Conservation (phyloP, 2,113 vertebrate genomes). For the Vimba vimba region DNA sequence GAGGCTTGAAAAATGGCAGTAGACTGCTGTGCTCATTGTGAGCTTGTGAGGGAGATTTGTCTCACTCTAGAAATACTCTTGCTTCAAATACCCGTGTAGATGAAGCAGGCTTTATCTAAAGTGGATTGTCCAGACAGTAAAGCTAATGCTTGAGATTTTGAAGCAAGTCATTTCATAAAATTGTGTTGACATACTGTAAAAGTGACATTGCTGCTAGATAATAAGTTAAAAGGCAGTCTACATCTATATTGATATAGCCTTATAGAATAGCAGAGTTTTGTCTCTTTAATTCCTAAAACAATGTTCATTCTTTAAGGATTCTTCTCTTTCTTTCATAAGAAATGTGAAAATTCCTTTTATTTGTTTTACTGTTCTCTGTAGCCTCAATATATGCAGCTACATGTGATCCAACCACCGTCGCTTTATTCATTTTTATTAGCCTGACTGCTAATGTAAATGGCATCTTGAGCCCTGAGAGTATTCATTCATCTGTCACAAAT, state of each 20-base stretch:
- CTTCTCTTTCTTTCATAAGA: not conserved
- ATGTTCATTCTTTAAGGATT: not conserved
- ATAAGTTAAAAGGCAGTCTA: not conserved
- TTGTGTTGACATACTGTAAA: not conserved
- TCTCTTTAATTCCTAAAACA: not conserved
- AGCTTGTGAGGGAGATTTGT: slow-evolving; percentile 21
- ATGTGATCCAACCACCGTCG: not conserved
- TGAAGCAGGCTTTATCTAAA: slow-evolving; percentile 1
- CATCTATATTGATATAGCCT: not conserved
- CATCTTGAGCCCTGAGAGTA: slow-evolving; percentile 51
- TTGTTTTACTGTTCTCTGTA: slow-evolving; percentile 20
- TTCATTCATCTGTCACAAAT: slow-evolving; percentile 56
- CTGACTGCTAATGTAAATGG: slow-evolving; percentile 53
- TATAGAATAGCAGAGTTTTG: not conserved
- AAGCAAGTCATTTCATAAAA: not conserved
- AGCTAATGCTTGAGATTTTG: not conserved
- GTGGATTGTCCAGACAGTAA: not conserved
- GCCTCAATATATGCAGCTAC: slow-evolving; percentile 48
- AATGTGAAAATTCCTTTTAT: not conserved
- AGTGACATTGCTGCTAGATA: not conserved
- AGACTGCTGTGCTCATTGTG: not conserved
- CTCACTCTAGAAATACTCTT: slow-evolving; percentile 17
- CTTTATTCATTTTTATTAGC: slow-evolving; percentile 51
- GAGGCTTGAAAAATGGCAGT: slow-evolving; percentile 42
- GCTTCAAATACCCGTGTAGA: not conserved